phyloP scores from a whole-genome alignment of 2,888 invertebrate species.

The Tryphoninae sp. region DNA sequence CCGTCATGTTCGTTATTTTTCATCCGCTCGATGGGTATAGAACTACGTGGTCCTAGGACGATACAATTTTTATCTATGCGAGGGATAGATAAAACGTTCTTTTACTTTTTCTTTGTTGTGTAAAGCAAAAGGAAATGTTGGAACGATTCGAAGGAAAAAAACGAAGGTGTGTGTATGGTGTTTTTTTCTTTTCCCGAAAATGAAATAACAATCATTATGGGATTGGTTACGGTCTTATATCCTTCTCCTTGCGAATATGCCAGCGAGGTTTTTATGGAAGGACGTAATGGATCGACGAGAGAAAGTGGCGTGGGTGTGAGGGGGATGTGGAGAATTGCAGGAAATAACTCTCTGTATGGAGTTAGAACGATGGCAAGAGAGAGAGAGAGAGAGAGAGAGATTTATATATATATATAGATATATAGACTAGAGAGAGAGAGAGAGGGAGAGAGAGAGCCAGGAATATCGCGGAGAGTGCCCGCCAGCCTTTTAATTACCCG shows the following conservation, averaged over 20 bases:
- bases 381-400: neutral
- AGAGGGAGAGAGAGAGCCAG: neutral
- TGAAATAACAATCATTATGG: neutral
- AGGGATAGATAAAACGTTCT: neutral
- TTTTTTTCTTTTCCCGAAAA: neutral
- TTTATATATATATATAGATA: too few species aligned
- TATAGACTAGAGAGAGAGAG: neutral
- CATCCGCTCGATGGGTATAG: neutral
- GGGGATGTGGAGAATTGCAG: neutral
- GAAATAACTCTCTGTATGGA: neutral
- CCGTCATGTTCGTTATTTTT: neutral
- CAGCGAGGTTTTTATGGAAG: neutral
- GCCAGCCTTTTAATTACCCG: constrained; percentile 84
- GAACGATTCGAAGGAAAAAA: constrained; percentile 30
- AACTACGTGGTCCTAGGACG: neutral
- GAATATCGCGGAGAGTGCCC: constrained; percentile 61
- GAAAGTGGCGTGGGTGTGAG: neutral
- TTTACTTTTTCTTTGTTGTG: neutral
- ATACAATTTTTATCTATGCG: neutral
- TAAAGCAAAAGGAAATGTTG: neutral
- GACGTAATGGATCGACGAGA: neutral
- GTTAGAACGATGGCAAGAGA: neutral
- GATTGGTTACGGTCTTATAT: neutral
- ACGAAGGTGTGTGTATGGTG: neutral
- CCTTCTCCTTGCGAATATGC: neutral